Conservation (phyloP, 2,113 vertebrate species). For the Chloebia gouldiae region DNA sequence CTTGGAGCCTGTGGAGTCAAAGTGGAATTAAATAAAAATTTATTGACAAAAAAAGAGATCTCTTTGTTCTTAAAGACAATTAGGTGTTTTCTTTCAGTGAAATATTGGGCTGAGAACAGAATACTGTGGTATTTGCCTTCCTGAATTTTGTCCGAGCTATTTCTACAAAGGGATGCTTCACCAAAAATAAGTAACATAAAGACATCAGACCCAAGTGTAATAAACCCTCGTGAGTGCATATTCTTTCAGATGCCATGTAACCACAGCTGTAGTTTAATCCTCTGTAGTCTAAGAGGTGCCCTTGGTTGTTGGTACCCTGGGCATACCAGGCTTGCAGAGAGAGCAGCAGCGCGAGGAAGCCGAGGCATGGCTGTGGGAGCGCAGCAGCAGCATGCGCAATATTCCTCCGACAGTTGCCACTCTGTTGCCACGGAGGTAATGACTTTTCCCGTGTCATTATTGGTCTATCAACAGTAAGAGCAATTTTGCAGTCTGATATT, state of each 20-base stretch:
- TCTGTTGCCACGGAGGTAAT: conserved; percentile 81
- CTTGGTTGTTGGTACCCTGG: conserved; percentile 70
- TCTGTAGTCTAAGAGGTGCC: conserved; percentile 69
- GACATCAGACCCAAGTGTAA: background rate
- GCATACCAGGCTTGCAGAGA: conserved; percentile 74
- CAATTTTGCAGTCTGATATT: conserved; percentile 74
- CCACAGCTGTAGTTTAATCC: background rate
- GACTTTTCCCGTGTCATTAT: conserved; percentile 71
- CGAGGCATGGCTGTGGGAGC: conserved; percentile 72
- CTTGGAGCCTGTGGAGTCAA: background rate
- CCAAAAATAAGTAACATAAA: background rate
- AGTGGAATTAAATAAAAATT: background rate
- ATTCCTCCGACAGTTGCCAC: conserved; percentile 67
- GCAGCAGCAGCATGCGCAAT: conserved; percentile 69
- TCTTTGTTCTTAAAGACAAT: background rate
- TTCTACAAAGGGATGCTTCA: background rate
- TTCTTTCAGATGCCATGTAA: background rate
- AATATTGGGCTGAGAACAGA: background rate
- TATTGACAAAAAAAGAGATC: background rate
- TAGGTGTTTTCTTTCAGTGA: background rate
- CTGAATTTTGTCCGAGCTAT: background rate
- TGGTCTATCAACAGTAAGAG: conserved; percentile 76
- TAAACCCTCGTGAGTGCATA: background rate
- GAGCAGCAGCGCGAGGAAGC: conserved; percentile 72
- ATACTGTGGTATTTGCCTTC: background rate